Conservation (phyloP, 2,797 vertebrate species). For the Sphaeramia orbicularis region DNA sequence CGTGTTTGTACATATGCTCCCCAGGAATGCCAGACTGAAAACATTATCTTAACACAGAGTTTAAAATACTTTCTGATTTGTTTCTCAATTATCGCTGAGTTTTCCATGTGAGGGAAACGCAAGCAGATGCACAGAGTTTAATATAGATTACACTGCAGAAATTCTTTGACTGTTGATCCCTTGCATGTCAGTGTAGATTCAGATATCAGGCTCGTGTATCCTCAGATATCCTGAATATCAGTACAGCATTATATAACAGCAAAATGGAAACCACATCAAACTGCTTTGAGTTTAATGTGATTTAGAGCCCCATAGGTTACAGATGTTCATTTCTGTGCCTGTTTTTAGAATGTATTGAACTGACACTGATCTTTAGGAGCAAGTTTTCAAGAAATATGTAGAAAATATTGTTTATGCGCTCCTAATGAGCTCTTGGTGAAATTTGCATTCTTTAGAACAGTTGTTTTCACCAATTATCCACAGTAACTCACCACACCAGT, state of each 20-base stretch:
- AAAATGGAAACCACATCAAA: conserved; percentile 36
- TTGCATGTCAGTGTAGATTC: conserved; percentile 52
- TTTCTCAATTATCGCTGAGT: conserved; percentile 59
- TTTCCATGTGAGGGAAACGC: conserved; percentile 41
- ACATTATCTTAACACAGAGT: conserved; percentile 30
- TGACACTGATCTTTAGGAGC: conserved; percentile 38
- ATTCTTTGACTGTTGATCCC: conserved; percentile 47
- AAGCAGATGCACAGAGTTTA: conserved; percentile 60
- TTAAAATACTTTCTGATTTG: conserved; percentile 47
- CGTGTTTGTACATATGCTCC: conserved; percentile 8
- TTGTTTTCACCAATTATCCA: conserved; percentile 52
- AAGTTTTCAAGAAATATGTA: conserved; percentile 17
- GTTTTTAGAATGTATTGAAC: conserved; percentile 29
- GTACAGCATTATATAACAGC: conserved; percentile 34
- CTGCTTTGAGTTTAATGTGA: conserved; percentile 39
- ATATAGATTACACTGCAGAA: conserved; percentile 59
- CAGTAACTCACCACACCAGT: conserved; percentile 47
- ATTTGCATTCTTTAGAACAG: conserved; percentile 58
- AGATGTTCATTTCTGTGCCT: conserved; percentile 32
- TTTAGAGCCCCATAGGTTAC: conserved; percentile 17
- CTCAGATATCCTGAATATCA: conserved; percentile 49
- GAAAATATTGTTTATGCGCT: conserved; percentile 44
- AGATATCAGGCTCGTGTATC: conserved; percentile 31
- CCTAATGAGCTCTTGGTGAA: conserved; percentile 52
- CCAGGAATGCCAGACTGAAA: conserved; percentile 35